A percentile compares a stretch with the other conserved stretches of the same genome.
Evolutionary conservation across 1,140 invertebrate species (phyloP).

Genomic region (Cyphomyrmex costatus): DNA sequence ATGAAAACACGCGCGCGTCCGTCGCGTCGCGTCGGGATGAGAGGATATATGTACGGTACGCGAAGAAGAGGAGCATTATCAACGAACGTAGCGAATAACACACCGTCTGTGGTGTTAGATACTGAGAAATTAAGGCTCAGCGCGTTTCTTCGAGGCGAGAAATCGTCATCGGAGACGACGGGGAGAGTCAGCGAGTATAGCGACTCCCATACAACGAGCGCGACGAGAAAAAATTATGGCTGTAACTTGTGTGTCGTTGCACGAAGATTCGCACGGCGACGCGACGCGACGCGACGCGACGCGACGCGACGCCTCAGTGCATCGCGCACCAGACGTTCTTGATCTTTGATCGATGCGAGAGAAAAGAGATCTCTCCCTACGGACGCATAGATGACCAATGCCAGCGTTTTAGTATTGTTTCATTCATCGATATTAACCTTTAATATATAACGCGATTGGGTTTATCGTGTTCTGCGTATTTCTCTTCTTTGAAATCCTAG

Average conservation of each 20-base stretch:
- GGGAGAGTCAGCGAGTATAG: conserved; percentile 21
- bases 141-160: conserved; percentile 74
- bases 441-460: too few species aligned
- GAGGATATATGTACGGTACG: too few species aligned
- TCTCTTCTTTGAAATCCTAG: too few species aligned
- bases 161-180: conserved; percentile 43
- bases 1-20: background rate
- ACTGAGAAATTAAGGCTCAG: conserved; percentile 81
- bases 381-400: conserved; percentile 45
- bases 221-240: background rate
- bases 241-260: background rate
- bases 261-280: background rate
- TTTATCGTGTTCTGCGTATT: too few species aligned
- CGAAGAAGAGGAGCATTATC: conserved; percentile 39
- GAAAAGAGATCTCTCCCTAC: conserved; percentile 62
- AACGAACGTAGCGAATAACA: conserved; percentile 68
- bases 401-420: background rate
- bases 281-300: background rate
- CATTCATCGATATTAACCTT: background rate
- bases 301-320: background rate
- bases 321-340: conserved; percentile 71
- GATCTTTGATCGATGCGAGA: conserved; percentile 78
- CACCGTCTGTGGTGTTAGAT: conserved; percentile 77
- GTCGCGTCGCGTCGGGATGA: too few species aligned
- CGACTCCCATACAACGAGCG: background rate